phyloP scores from a whole-genome alignment of 2,888 invertebrate genomes.

The Drosophila pegasa region DNA sequence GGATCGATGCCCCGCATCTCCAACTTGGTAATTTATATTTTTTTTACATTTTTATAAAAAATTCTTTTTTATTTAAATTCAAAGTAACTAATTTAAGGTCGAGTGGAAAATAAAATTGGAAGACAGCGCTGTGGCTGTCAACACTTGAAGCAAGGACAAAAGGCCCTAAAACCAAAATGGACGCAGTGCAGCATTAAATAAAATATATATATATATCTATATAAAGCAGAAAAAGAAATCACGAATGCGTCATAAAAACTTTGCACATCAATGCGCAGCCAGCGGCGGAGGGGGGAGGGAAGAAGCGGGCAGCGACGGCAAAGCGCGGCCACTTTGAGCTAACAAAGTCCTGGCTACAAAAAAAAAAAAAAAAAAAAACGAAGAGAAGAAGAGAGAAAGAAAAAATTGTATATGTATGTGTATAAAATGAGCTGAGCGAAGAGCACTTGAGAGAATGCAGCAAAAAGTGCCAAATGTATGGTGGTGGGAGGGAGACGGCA shows the following conservation, averaged over 20 bases:
- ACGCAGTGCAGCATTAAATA: conserved; percentile 71
- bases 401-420: conserved; percentile 19
- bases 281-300: conserved; percentile 6
- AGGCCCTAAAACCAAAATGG: conserved; percentile 66
- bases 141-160: conserved; percentile 73
- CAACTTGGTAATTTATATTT: conserved; percentile 39
- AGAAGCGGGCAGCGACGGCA: conserved; percentile 40
- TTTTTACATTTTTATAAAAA: not conserved
- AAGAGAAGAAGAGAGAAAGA: conserved; percentile 5
- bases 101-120: conserved; percentile 14
- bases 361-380: conserved; percentile 11
- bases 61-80: not conserved
- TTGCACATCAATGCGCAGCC: conserved; percentile 69
- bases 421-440: conserved; percentile 53
- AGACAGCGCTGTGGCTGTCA: conserved; percentile 34
- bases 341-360: conserved; percentile 61
- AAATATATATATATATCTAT: conserved; percentile 30
- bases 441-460: conserved; percentile 64
- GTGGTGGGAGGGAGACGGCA: conserved; percentile 6
- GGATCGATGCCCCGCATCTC: conserved; percentile 84
- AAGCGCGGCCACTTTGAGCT: conserved; percentile 59
- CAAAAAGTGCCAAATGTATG: conserved; percentile 54
- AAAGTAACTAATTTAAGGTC: conserved; percentile 37
- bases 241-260: conserved; percentile 79
- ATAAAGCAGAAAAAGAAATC: conserved; percentile 57